A percentile compares a stretch with the other conserved stretches of the same genome.
These are phyloP conservation scores for Ganaspis brasiliensis DNA, from an alignment of 2,888 invertebrate species.

Conservation along the genomic window DNA sequence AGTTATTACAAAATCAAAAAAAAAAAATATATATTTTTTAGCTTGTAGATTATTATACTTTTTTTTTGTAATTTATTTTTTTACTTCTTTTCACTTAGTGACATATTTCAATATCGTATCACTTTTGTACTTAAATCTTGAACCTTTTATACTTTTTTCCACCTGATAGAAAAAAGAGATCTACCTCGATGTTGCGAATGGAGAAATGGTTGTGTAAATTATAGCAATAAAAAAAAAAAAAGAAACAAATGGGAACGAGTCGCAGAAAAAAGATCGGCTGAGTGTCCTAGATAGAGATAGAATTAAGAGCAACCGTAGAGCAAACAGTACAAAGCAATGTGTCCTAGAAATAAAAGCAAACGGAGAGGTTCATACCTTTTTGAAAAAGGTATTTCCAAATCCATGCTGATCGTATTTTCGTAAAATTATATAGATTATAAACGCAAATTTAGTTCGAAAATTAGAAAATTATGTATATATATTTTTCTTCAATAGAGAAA, in stretches of 20 bases:
- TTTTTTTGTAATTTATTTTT: no score
- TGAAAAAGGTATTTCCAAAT: conserved; percentile 4
- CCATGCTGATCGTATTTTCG: conserved; percentile 28
- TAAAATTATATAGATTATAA: conserved; percentile 4
- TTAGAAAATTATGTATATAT: background rate
- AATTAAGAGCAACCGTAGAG: conserved; percentile 57
- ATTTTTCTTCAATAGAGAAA: background rate
- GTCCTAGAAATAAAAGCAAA: conserved; percentile 46
- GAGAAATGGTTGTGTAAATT: conserved; percentile 12
- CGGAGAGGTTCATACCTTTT: conserved; percentile 1
- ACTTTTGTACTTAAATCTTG: background rate
- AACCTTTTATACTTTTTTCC: background rate
- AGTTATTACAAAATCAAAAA: no score
- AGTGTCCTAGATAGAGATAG: conserved; percentile 57
- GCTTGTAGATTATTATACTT: no score
- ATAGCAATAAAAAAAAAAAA: background rate
- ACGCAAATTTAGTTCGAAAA: conserved; percentile 12
- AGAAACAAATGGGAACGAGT: conserved; percentile 13
- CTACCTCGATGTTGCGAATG: conserved; percentile 19
- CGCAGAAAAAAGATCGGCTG: conserved; percentile 43
- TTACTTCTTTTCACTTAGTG: no score
- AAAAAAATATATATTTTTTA: no score
- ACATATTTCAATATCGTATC: background rate
- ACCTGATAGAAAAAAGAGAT: background rate
- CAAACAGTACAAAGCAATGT: conserved; percentile 56